Base-by-base conservation (phyloP, 2,888 invertebrate genomes). In the Ectobius pallidus region DNA sequence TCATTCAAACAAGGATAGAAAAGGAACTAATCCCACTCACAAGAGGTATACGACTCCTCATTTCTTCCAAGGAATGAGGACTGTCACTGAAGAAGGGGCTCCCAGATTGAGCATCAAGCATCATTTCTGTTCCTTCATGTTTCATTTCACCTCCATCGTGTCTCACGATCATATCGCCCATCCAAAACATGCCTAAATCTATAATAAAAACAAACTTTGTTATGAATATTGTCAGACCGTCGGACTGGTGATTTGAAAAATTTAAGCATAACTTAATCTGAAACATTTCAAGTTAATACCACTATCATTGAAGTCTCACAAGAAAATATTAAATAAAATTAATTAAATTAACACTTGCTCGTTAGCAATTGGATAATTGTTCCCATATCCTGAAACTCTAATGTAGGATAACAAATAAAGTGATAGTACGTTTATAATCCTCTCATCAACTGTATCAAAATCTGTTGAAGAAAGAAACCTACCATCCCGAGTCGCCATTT, bases 101-200 rank as follows among this genome's bases (percentile, higher is more conserved):
- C n/a, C 69, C 65, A 27, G 65, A 65, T 42, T 65, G 70, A 32
- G 70, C 46, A 44, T 84, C 80, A 69, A 85, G 77, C 79, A 85
- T 82, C 77, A 84, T 78, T 70, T 81, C 83, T 32, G 78, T 78
- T 44, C 80, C 78, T 65, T 85, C 85, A 49, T 77, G 87, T n/a
- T n/a, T 82, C 76, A 84, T 78, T 70, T 81, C 83, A 32, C 78
- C 78, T 44, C 80, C 78, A 63, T 85, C 85, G 46, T 77, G 87
- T 84, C 70, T 87, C 84, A 77, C 87, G 27, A 85, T 82, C 72
- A 85, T 82, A 77, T 87, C 86, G 52, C 89, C 89, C 90, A 91
- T 90, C 90, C 90, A 91, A 80, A 90, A 87, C 86, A 89, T 87
- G 78, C 88, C 87, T 30, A 65, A 42, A 65, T 65, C 65, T 65